These are phyloP conservation scores for Norana najaformis DNA, from an alignment of 2,888 invertebrate genomes.

Conservation along the genomic window DNA sequence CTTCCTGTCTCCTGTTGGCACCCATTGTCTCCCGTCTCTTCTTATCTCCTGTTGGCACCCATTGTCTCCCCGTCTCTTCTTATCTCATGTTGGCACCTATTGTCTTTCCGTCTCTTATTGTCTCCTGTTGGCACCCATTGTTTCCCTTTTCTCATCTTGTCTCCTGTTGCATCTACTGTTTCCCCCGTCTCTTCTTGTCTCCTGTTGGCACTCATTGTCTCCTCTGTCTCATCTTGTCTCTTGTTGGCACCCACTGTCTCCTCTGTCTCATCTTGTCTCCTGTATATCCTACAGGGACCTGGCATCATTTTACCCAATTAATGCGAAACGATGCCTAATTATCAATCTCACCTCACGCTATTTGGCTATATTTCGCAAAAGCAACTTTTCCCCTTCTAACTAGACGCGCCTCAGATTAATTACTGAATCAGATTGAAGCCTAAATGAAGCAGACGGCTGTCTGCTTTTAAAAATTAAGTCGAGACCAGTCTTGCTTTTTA, in stretches of 20 bases:
- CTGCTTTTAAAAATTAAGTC: background rate
- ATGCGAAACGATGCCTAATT: background rate
- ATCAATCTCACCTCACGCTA: background rate
- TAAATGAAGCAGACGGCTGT: background rate
- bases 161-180: background rate
- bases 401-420: background rate
- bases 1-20: background rate
- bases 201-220: no score
- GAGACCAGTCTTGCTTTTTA: no score
- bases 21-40: no score
- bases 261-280: background rate
- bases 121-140: no score
- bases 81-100: no score
- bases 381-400: background rate
- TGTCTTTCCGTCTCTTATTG: no score
- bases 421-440: background rate
- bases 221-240: no score
- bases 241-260: no score
- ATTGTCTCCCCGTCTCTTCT: background rate
- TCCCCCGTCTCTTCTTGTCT: background rate
- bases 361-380: background rate
- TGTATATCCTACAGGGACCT: background rate
- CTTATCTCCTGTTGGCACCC: background rate
- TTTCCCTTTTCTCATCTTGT: no score
- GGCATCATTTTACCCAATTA: background rate